Base-by-base conservation (phyloP, 2,888 invertebrate genomes). In the Cerastis rubricosa region DNA sequence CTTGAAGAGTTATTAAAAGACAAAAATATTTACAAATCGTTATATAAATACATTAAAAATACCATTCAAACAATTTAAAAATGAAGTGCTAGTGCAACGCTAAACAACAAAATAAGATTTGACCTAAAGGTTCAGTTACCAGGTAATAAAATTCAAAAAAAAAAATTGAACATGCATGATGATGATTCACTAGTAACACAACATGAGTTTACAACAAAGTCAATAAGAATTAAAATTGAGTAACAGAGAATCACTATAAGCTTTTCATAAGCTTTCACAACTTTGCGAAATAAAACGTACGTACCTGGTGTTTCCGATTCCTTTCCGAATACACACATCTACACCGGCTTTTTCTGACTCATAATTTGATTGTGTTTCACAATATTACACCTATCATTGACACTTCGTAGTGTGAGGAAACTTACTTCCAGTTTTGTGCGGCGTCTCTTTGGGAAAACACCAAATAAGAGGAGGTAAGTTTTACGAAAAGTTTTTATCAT, bases 291-390 rank as follows among this genome's bases (percentile, higher is more conserved):
- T n/a, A 43, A 8, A 35, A 35, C 25, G 19, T 19, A 8, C 19
- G 4, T 29, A 47, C 12, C 8, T 49, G 40, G 35, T 59, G 25
- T 47, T 35, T 47, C 47, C 11, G 14, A 0, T 45, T 5, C n/a
- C n/a, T n/a, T n/a, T n/a, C 29, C n/a, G n/a, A 3, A 35, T 47
- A 59, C 0, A 47, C 49, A 29, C 12, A 11, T 11, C 35, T 25
- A 29, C 29, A 35, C 49, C 35, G 47, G 45, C 14, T 75, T 45
- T 51, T 63, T n/a, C 9, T 74, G 43, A 74, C 22, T 74, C 75
- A 61, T 49, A 43, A 29, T 47, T 61, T 29, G 17, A 40, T 54
- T 17, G 22, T n/a, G 51, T 75, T 75, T 51, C 75, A 74, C 74
- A 74, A 74, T 51, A 63, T 74, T 54, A 64, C 19, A 59, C 17